These are phyloP conservation scores for Anabas testudineus DNA, from an alignment of 2,797 vertebrate species.

Conservation along the genomic window DNA sequence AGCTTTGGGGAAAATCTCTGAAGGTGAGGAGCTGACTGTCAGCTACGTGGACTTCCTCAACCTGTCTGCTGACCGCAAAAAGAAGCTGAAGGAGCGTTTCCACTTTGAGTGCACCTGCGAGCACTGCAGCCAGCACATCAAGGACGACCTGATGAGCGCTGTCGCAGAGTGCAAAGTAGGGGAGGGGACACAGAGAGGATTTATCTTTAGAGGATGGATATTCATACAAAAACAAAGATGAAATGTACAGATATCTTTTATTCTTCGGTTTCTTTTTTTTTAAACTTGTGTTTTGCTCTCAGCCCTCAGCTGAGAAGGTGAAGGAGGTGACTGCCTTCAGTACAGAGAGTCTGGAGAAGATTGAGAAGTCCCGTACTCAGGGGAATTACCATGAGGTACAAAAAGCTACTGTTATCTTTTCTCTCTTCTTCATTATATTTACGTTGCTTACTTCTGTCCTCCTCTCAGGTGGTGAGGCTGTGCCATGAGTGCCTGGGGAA, in stretches of 20 bases:
- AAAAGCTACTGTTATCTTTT: not conserved
- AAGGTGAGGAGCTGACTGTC: constrained; percentile 91
- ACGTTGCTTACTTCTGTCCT: not conserved
- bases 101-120: constrained; percentile 91
- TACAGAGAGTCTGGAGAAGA: constrained; percentile 87
- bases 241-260: not conserved
- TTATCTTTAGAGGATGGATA: not conserved
- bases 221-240: not conserved
- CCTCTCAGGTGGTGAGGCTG: constrained; percentile 87
- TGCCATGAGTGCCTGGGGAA: constrained; percentile 88
- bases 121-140: constrained; percentile 87
- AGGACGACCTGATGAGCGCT: constrained; percentile 89
- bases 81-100: constrained; percentile 89
- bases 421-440: no score
- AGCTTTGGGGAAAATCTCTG: constrained; percentile 85
- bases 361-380: constrained; percentile 84
- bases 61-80: constrained; percentile 87
- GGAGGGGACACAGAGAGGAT: not conserved
- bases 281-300: constrained; percentile 28
- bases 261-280: not conserved
- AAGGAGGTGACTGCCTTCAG: constrained; percentile 88
- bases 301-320: constrained; percentile 88
- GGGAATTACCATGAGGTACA: constrained; percentile 88
- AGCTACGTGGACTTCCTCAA: constrained; percentile 94
- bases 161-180: constrained; percentile 86